Percentiles rank a stretch among this genome's conserved stretches.
Evolutionary conservation across 2,797 vertebrate species (phyloP).

Genomic region (Trematomus bernacchii): DNA sequence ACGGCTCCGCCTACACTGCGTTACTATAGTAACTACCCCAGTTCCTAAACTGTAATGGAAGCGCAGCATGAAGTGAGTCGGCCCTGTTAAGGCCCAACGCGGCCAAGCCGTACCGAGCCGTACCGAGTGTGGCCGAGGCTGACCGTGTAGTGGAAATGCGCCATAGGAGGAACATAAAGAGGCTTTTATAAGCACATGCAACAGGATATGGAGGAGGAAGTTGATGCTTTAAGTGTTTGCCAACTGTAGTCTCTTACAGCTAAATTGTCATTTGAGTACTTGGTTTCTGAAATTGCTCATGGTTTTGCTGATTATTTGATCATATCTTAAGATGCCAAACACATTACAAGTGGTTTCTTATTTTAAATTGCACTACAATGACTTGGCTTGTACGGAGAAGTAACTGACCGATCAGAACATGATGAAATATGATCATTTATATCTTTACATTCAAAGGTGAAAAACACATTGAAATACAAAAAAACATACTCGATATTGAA

Average conservation of each 20-base stretch:
- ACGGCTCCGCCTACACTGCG: too few relatives aligned
- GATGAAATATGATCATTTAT: neutral
- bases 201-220: conserved; percentile 64
- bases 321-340: neutral
- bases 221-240: conserved; percentile 7
- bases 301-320: neutral
- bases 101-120: too few relatives aligned
- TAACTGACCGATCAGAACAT: neutral
- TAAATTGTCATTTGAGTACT: neutral
- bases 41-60: too few relatives aligned
- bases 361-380: neutral
- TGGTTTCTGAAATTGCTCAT: neutral
- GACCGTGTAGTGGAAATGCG: too few relatives aligned
- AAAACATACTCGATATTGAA: too few relatives aligned
- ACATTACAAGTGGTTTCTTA: neutral
- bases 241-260: neutral
- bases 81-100: too few relatives aligned
- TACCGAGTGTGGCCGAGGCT: too few relatives aligned
- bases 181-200: neutral
- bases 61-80: too few relatives aligned
- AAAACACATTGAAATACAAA: neutral
- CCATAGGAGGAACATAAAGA: conserved; percentile 3
- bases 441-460: neutral
- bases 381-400: too few relatives aligned
- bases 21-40: too few relatives aligned